Evolutionary conservation across 1,140 invertebrate genomes (phyloP).

Genomic region (Habropoda laboriosa): DNA sequence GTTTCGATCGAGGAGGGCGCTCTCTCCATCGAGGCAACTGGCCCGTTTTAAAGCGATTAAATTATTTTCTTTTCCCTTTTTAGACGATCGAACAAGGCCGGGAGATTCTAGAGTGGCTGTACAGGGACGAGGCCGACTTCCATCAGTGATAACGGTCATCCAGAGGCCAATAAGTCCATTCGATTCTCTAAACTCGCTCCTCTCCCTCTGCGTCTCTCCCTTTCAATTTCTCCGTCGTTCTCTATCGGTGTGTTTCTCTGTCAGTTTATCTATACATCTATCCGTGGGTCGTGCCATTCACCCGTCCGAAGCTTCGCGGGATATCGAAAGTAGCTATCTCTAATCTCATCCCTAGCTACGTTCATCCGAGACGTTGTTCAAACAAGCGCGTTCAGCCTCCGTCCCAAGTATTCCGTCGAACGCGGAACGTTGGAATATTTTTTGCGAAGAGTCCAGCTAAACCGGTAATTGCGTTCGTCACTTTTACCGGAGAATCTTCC

Average conservation of each 20-base stretch:
- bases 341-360: conserved; percentile 68
- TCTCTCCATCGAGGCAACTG: not conserved
- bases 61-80: conserved; percentile 12
- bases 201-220: conserved; percentile 35
- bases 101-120: not conserved
- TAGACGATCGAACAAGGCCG: not conserved
- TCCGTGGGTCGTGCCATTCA: conserved; percentile 21
- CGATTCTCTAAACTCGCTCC: conserved; percentile 54
- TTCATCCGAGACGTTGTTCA: conserved; percentile 54
- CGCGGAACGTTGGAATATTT: too few relatives aligned
- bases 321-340: conserved; percentile 71
- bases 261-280: conserved; percentile 58
- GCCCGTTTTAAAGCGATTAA: conserved; percentile 11
- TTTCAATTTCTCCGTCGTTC: conserved; percentile 12
- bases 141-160: conserved; percentile 52
- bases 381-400: conserved; percentile 17
- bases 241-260: not conserved
- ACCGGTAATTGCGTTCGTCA: too few relatives aligned
- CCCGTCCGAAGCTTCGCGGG: conserved; percentile 2
- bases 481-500: too few relatives aligned
- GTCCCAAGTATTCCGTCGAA: too few relatives aligned
- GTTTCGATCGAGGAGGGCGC: not conserved
- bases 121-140: not conserved
- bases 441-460: too few relatives aligned
- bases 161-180: conserved; percentile 52